These are phyloP conservation scores for Yponomeuta plumbellus DNA, from an alignment of 2,888 invertebrate species.

Conservation along the genomic window DNA sequence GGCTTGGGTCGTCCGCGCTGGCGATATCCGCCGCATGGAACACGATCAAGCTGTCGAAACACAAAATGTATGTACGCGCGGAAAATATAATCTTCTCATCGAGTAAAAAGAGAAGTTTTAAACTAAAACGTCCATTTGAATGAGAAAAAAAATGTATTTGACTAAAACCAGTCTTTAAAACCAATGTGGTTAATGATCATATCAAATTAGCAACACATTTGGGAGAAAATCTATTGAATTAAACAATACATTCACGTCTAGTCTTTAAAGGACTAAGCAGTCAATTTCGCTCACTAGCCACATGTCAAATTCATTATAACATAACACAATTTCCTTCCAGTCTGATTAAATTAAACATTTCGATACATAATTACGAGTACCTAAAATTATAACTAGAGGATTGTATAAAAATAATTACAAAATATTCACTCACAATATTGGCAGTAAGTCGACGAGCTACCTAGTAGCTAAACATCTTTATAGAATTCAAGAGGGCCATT, in stretches of 20 bases:
- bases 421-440: not conserved
- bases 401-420: not conserved
- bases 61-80: no score
- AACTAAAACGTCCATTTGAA: not conserved
- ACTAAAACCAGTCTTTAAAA: conserved; percentile 20
- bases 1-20: no score
- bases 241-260: not conserved
- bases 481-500: no score
- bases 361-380: not conserved
- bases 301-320: not conserved
- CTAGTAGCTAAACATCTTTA: no score
- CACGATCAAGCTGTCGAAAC: no score
- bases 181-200: not conserved
- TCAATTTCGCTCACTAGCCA: not conserved
- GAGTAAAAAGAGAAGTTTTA: no score
- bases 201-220: not conserved
- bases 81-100: no score
- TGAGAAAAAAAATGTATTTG: conserved; percentile 10
- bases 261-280: not conserved
- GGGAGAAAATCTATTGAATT: no score
- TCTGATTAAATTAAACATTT: not conserved
- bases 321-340: not conserved
- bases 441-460: not conserved
- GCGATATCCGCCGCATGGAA: no score
- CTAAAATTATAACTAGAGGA: not conserved